These are phyloP conservation scores for Chrysolina haemoptera DNA, from an alignment of 2,888 invertebrate species.

Conservation along the genomic window DNA sequence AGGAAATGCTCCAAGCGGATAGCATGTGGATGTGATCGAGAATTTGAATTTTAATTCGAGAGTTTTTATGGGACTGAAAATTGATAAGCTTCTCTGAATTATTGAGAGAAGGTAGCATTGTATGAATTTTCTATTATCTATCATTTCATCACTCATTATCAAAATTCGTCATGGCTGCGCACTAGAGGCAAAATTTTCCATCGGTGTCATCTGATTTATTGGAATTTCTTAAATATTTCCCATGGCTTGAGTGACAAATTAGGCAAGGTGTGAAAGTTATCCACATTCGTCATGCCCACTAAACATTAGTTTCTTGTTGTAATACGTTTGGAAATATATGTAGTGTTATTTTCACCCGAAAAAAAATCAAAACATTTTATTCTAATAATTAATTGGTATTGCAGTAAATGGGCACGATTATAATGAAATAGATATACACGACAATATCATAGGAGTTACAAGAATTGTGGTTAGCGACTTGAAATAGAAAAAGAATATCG, in stretches of 20 bases:
- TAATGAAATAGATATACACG: slow-evolving; percentile 10
- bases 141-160: too few species aligned
- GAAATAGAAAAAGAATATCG: background rate
- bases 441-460: background rate
- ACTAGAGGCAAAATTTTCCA: too few species aligned
- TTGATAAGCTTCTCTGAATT: too few species aligned
- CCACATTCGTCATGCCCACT: slow-evolving; percentile 15
- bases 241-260: background rate
- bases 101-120: too few species aligned
- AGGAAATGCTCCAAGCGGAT: too few species aligned
- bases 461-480: background rate
- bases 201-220: background rate
- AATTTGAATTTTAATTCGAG: too few species aligned
- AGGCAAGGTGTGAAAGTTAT: slow-evolving; percentile 1
- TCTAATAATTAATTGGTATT: background rate
- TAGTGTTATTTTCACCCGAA: background rate
- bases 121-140: too few species aligned
- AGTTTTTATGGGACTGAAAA: too few species aligned
- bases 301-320: background rate
- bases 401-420: slow-evolving; percentile 7
- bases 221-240: background rate
- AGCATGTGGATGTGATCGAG: too few species aligned
- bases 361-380: background rate
- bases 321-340: background rate
- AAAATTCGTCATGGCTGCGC: too few species aligned